Percentiles rank a stretch among this genome's conserved stretches.
Conservation (phyloP, 2,797 vertebrate genomes). For the Nyctalus aviator region DNA sequence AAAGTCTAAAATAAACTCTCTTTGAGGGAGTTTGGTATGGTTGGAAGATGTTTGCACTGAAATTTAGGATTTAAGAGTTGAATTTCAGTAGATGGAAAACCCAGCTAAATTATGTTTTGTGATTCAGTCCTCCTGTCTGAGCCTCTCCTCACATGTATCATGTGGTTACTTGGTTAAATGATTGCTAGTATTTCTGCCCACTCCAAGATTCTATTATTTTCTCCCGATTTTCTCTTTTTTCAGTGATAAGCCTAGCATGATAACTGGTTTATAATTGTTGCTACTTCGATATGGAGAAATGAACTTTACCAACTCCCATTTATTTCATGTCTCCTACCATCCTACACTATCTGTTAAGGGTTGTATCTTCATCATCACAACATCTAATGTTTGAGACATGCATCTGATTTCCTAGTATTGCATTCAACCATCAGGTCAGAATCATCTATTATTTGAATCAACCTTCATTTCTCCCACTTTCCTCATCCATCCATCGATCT, state of each 20-base stretch:
- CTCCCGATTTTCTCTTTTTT: not conserved
- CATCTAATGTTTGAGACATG: not conserved
- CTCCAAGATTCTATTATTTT: not conserved
- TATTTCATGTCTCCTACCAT: not conserved
- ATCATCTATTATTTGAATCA: not conserved
- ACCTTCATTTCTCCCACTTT: not conserved
- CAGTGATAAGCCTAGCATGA: not conserved
- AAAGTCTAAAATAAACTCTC: not conserved
- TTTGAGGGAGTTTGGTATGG: not conserved
- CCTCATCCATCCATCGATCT: not conserved
- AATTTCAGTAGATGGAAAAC: not conserved
- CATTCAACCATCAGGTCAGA: not conserved
- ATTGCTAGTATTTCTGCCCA: not conserved
- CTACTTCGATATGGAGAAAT: not conserved
- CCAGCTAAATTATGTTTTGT: not conserved
- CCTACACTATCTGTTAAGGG: not conserved
- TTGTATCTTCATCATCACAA: not conserved
- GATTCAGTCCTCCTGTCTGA: not conserved
- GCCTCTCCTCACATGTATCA: not conserved
- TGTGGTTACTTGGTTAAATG: not conserved
- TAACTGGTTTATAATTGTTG: not conserved
- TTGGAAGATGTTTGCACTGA: not conserved
- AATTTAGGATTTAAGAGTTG: not conserved
- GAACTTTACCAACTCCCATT: not conserved
- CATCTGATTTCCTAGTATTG: not conserved